Evolutionary conservation across 1,140 invertebrate genomes (phyloP).

Genomic region (Procambarus virginalis): DNA sequence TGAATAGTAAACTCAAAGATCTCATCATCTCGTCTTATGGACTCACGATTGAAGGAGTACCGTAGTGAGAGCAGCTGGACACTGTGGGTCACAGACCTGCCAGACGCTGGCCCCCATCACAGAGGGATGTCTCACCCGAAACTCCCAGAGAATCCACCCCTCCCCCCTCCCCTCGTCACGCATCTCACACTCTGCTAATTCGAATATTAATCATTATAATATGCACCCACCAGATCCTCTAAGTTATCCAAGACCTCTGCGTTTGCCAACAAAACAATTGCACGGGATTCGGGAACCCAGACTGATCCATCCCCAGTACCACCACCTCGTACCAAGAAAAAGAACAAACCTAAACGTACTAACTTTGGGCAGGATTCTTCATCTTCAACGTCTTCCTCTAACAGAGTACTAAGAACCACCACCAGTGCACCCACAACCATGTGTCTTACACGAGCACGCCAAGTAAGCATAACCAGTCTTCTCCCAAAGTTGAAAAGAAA

Average conservation of each 20-base stretch:
- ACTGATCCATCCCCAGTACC: conserved; percentile 60
- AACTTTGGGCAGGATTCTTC: conserved; percentile 67
- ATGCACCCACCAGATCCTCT: conserved; percentile 46
- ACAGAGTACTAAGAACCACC: conserved; percentile 9
- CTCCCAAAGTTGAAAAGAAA: conserved; percentile 60
- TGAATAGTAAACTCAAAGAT: conserved; percentile 25
- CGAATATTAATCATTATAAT: conserved; percentile 39
- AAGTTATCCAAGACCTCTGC: conserved; percentile 32
- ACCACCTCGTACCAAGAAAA: conserved; percentile 68
- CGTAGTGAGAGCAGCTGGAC: conserved; percentile 59
- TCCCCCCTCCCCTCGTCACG: conserved; percentile 58
- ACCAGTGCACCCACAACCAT: conserved; percentile 26
- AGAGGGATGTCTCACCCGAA: conserved; percentile 41
- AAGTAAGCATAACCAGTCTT: conserved; percentile 42
- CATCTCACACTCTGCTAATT: conserved; percentile 11
- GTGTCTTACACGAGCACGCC: conserved; percentile 27
- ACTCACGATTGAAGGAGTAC: conserved; percentile 62
- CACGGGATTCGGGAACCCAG: conserved; percentile 59
- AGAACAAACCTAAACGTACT: conserved; percentile 67
- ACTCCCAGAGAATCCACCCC: conserved; percentile 32
- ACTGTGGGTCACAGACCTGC: conserved; percentile 25
- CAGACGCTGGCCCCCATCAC: conserved; percentile 20
- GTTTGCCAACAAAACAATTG: conserved; percentile 42
- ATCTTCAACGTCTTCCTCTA: conserved; percentile 23
- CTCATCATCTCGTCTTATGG: conserved; percentile 26